These are phyloP conservation scores for Euplagia quadripunctaria DNA, from an alignment of 2,888 invertebrate genomes.

Conservation along the genomic window DNA sequence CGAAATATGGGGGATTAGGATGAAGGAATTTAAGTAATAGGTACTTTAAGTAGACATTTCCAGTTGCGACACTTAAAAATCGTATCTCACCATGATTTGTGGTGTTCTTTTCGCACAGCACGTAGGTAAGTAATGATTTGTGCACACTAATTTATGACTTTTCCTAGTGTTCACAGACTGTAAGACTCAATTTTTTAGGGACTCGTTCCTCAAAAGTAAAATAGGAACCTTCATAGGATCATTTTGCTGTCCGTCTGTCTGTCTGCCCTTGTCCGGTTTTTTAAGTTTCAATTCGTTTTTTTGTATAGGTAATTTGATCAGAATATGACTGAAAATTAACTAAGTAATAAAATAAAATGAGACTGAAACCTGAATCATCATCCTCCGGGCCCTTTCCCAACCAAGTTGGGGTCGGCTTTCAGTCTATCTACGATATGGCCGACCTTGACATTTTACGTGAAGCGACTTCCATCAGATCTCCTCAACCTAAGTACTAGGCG, in stretches of 20 bases:
- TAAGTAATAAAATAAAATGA: not conserved
- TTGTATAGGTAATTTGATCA: not conserved
- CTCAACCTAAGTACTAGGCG: too few relatives aligned
- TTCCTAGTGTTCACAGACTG: not conserved
- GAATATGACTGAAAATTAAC: too few relatives aligned
- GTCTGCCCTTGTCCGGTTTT: too few relatives aligned
- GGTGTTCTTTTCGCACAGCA: not conserved
- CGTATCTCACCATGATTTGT: too few relatives aligned
- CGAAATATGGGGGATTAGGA: conserved; percentile 11
- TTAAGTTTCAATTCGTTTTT: not conserved
- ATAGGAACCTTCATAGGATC: too few relatives aligned
- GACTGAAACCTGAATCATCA: not conserved
- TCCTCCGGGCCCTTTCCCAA: too few relatives aligned
- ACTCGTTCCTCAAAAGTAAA: not conserved
- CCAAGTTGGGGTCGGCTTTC: too few relatives aligned
- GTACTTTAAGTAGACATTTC: not conserved
- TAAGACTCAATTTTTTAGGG: not conserved
- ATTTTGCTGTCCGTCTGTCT: too few relatives aligned
- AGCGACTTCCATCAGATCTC: too few relatives aligned
- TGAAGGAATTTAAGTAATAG: not conserved
- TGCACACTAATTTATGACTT: not conserved
- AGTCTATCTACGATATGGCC: too few relatives aligned
- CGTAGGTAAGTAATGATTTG: not conserved
- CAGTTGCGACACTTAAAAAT: too few relatives aligned
- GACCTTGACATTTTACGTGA: too few relatives aligned